Percentiles rank a stretch among this genome's conserved stretches.
Conservation (phyloP, 2,797 vertebrate genomes). For the Poecilia picta region DNA sequence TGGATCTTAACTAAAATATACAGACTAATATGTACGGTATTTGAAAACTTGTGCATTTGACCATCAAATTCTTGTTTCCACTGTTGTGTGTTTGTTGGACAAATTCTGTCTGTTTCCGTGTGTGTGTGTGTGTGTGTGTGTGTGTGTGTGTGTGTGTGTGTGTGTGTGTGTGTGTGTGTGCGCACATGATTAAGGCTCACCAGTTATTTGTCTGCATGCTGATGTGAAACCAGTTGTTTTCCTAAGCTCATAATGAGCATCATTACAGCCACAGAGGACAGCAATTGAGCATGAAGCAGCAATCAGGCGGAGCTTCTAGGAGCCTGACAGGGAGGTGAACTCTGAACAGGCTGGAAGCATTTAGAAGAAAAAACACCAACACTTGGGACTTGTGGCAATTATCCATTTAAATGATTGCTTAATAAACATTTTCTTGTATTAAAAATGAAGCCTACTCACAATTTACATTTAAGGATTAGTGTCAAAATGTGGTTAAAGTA, state of each 20-base stretch:
- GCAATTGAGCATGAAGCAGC: constrained; percentile 26
- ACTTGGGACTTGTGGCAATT: neutral
- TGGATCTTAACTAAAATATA: neutral
- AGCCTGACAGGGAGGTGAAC: neutral
- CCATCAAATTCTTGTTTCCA: neutral
- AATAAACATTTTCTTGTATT: neutral
- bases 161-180: constrained; percentile 4
- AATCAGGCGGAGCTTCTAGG: neutral
- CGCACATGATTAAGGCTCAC: constrained; percentile 13
- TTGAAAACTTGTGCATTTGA: constrained; percentile 12
- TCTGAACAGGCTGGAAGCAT: neutral
- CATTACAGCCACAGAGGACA: constrained; percentile 21
- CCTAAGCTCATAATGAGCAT: constrained; percentile 39
- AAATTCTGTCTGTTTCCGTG: neutral
- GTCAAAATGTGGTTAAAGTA: neutral
- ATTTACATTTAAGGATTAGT: neutral
- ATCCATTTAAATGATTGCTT: neutral
- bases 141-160: neutral
- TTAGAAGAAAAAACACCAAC: neutral
- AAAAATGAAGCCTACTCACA: neutral
- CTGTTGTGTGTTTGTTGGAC: neutral
- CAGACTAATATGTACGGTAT: neutral
- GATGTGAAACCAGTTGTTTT: constrained; percentile 47
- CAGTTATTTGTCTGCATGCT: constrained; percentile 24
- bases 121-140: neutral